phyloP scores from a whole-genome alignment of 2,797 vertebrate species.

The Hirundo rustica region DNA sequence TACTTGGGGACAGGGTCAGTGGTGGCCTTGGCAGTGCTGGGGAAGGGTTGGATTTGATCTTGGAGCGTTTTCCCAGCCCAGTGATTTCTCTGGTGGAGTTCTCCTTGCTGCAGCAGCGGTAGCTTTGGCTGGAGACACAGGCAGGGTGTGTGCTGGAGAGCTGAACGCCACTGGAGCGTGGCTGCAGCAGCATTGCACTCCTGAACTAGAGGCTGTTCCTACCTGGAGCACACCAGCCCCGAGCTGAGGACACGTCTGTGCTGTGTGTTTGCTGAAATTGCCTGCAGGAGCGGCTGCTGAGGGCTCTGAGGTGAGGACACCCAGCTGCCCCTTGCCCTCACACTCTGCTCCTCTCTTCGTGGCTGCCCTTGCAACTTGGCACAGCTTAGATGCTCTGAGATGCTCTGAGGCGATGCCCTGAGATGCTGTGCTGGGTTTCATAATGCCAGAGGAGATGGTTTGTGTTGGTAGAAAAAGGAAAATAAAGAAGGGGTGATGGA shows the following conservation, averaged over 20 bases:
- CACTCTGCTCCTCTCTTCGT: accelerated
- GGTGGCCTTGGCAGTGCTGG: background rate
- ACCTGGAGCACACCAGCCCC: accelerated
- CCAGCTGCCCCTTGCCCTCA: accelerated
- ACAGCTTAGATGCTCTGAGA: background rate
- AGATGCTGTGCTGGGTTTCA: background rate
- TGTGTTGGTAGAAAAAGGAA: background rate
- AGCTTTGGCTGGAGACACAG: background rate
- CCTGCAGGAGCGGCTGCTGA: no score
- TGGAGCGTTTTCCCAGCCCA: background rate
- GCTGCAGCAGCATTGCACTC: background rate
- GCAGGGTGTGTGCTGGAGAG: background rate
- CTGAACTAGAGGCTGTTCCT: background rate
- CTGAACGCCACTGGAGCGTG: background rate
- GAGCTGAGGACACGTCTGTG: background rate
- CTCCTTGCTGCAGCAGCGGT: background rate
- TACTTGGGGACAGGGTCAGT: background rate
- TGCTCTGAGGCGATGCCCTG: background rate
- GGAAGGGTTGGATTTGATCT: accelerated
- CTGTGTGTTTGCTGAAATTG: no score
- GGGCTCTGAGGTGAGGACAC: no score
- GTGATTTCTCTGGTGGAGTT: background rate
- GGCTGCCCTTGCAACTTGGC: background rate
- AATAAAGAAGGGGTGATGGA: accelerated
- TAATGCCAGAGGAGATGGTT: background rate